A percentile compares a stretch with the other conserved stretches of the same genome.
These are phyloP conservation scores for Luperina testacea DNA, from an alignment of 2,888 invertebrate species.

Conservation along the genomic window DNA sequence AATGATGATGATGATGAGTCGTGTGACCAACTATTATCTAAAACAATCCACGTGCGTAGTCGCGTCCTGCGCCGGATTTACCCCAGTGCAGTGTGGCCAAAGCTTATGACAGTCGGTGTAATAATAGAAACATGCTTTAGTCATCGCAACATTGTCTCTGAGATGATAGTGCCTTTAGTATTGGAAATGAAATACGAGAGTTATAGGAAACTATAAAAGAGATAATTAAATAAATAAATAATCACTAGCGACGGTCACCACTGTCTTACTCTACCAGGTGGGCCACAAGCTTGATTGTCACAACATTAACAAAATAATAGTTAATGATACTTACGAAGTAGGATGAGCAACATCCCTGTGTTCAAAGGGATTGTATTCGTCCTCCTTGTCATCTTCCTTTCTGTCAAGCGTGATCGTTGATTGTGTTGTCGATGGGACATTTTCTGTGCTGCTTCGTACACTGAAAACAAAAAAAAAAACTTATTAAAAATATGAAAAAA, in stretches of 20 bases:
- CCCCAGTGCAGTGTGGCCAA: no score
- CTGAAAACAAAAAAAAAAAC: conserved; percentile 38
- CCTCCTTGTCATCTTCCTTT: conserved; percentile 69
- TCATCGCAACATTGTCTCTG: not conserved
- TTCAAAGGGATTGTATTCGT: conserved; percentile 92
- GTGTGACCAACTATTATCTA: no score
- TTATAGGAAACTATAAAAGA: not conserved
- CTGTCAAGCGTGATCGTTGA: conserved; percentile 78
- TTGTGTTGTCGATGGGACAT: conserved; percentile 70
- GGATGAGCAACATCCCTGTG: conserved; percentile 91
- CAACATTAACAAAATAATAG: not conserved
- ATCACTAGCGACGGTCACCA: no score
- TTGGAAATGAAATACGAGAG: not conserved
- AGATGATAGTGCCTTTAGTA: not conserved
- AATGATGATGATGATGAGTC: no score
- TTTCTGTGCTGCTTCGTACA: conserved; percentile 52
- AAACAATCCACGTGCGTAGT: not conserved
- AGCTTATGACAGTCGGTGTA: not conserved
- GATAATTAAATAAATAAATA: not conserved
- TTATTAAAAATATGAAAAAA: not conserved
- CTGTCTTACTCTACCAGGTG: no score
- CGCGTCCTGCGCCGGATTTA: no score
- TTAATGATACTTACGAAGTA: conserved; percentile 90
- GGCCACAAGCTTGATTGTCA: not conserved
- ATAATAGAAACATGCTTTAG: not conserved